Evolutionary conservation across 2,797 vertebrate genomes (phyloP), one percentile per base, ranked within the genome.

Genomic region (Pipistrellus pygmaeus): DNA sequence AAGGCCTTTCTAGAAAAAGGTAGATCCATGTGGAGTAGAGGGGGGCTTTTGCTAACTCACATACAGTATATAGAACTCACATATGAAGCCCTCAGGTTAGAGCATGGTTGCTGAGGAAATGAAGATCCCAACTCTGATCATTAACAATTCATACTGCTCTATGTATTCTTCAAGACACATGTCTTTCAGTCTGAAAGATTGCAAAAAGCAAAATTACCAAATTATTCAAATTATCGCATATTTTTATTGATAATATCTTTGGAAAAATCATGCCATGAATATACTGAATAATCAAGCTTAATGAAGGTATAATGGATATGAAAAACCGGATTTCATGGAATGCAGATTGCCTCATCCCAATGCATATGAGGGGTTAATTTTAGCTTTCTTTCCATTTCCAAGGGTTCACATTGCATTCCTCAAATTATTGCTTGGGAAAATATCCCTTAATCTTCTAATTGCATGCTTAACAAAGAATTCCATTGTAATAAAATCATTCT

Each of bases 401-500:
- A 86, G 23, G 77, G 32, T 91, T 95, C 30, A 88, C 53, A 84
- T 84, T 94, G 6, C 60, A 62, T 71, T 85, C 10, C 7, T 60
- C 20, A 83, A 88, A 51, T 41, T 92, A 72, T 81, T 66, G n/a
- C 68, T 60, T 87, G 17, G 83, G 46, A 35, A 93, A 96, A 87
- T 41, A 66, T 32, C 15, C 3, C 7, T 44, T 76, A 57, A 13
- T 76, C 15, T 84, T 86, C 21, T 55, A 88, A 55, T 75, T 84
- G 5, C 35, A 55, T 86, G 18, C 1, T 21, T 48, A 71, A 23
- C 8, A 76, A 10, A 83, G 32, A 95, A 95, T 76, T 93, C 2
- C 2, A 8, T 83, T 86, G 44, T 85, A n/a, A 55, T 46, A 25
- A 38, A 86, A 72, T 62, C 73, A 21, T 85, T 87, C 20, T 46